Evolutionary conservation across 1,140 invertebrate species (phyloP), one percentile per base, ranked within the genome.

Genomic region (Rhagoletis pomonella): DNA sequence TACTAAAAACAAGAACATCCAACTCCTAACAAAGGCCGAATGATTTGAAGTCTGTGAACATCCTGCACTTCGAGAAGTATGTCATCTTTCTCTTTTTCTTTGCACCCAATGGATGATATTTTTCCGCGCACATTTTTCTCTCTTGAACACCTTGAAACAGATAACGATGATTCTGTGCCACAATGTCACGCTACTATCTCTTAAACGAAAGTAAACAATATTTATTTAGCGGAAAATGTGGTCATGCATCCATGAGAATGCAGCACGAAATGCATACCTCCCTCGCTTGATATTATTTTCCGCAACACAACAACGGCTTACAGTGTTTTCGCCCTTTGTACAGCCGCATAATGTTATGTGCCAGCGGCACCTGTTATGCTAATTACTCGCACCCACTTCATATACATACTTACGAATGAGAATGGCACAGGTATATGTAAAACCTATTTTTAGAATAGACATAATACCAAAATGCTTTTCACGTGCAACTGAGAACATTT

Each of bases 311-410:
- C 39, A 42, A 47, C 39, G 67, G 4, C 42, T 17, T 9, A 73
- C 29, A 29, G 29, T 29, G 12, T 10, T 17, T 29, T 44, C 29
- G 29, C 17, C 67, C 67, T 73, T 73, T 29, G 29, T 29, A 29
- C 29, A 29, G 29, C 29, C 17, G 39, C 67, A 44, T 73, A 39
- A 39, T 67, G 39, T 14, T 9, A 67, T 39, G 64, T 14, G 67
- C 39, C 42, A 12, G 5, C 67, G 44, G 42, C 39, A 73, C 39
- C 67, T 73, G 44, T 73, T 73, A 73, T 73, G 67, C 67, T 73
- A 47, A 73, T 73, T 73, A 73, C 67, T 14, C 42, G 67, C 67
- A 47, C 67, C 44, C 39, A 39, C 7, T 14, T 14, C 60, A 62
- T 14, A 62, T 12, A 62, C 60, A 62, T 12, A 62, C 60, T n/a